Base-by-base conservation (phyloP, 2,113 vertebrate genomes). In the Chloebia gouldiae region DNA sequence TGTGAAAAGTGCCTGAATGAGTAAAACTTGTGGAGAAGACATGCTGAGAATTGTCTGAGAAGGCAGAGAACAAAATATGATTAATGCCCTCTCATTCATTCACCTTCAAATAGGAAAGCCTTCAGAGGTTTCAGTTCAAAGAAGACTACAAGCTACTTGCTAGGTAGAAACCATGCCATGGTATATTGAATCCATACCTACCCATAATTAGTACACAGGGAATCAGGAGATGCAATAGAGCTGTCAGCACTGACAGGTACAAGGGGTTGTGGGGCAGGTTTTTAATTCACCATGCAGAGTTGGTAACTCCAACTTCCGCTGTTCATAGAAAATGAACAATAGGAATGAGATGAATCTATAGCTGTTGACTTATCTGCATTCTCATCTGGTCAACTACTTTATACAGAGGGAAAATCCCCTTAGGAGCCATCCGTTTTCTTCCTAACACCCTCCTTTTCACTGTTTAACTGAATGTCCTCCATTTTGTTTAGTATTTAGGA, bases 201-300 rank as follows among this genome's bases (percentile, higher is more conserved):
- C 14, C 6, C 57, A 64, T 22, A 1, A 10, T 56, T 39, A 49
- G 24, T 12, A 53, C 16, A 21, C 8, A 31, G 18, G 35, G 13
- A 61, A 56, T 44, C 59, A 71, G 39, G 37, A 72, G 22, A 65
- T 70, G 63, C 2, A 11, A 7, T 13, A 14, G 9, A 73, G 24
- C 33, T 75, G 42, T 31, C 68, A 61, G 35, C n/a, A 61, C 2
- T 42, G 35, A 65, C 13, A 57, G 24, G 18, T 27, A 57, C 39
- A 53, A 30, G 15, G 9, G 27, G 4, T 4, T 53, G 4, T 57
- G 37, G 33, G 24, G 9, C 0, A 27, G 2, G 4, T 33, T n/a
- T 47, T 63, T 60, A 31, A 39, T 49, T 50, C 50, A 56, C 6
- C n/a, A 23, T 0, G 0, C 47, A 8, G 24, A 65, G 24, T 2